phyloP scores from a whole-genome alignment of 1,140 invertebrate species.

The Anadara kagoshimensis region DNA sequence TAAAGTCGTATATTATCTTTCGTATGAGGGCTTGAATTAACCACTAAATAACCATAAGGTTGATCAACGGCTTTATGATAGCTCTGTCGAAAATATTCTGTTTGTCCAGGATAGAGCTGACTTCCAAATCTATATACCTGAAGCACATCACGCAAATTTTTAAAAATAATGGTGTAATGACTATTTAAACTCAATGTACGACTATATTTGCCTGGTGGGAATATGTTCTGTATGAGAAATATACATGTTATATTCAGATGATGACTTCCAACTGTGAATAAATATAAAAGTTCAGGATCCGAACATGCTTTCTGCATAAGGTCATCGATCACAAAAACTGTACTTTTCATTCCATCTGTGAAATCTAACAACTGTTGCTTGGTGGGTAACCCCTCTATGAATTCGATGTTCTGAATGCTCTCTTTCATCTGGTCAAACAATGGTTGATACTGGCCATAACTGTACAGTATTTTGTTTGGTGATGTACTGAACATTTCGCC shows the following conservation, averaged over 20 bases:
- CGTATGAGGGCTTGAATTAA: conserved; percentile 2
- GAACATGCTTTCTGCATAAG: conserved; percentile 16
- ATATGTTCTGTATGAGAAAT: conserved; percentile 31
- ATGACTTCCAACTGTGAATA: conserved; percentile 24
- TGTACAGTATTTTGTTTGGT: conserved; percentile 22
- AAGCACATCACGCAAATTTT: conserved; percentile 29
- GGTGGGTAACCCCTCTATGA: conserved; percentile 6
- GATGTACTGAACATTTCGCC: conserved; percentile 14
- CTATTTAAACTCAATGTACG: too few species aligned
- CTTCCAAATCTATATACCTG: conserved; percentile 26
- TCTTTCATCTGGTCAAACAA: conserved; percentile 26
- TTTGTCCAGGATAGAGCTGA: conserved; percentile 28
- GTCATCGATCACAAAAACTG: conserved; percentile 25
- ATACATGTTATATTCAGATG: conserved; percentile 16
- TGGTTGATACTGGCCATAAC: conserved; percentile 21
- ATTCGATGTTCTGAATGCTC: too few species aligned
- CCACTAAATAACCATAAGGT: conserved; percentile 22
- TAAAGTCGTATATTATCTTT: conserved; percentile 11
- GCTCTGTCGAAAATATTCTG: conserved; percentile 16
- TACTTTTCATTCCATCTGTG: conserved; percentile 3
- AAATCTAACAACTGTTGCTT: conserved; percentile 19
- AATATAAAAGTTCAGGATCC: conserved; percentile 5
- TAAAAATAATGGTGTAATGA: conserved; percentile 26
- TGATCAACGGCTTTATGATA: conserved; percentile 20
- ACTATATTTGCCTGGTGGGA: conserved; percentile 22